Conservation (phyloP, 1,140 invertebrate species). For the Tenebrio molitor region DNA sequence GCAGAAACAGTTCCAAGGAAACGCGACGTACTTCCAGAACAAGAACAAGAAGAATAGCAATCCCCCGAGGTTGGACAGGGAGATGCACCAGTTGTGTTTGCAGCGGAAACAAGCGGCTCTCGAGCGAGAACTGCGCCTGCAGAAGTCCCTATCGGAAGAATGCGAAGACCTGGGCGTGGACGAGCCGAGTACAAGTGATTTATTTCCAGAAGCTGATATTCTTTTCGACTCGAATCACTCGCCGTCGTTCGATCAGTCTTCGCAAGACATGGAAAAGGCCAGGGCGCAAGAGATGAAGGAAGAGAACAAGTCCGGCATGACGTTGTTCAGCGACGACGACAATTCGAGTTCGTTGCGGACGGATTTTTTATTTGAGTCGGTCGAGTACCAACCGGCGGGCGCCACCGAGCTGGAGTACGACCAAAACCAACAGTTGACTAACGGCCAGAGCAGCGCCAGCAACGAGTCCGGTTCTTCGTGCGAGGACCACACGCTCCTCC, state of each 20-base stretch:
- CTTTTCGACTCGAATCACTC: conserved; percentile 72
- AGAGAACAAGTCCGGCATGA: conserved; percentile 49
- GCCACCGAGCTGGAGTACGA: conserved; percentile 56
- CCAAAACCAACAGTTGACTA: conserved; percentile 53
- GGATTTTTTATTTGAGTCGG: conserved; percentile 62
- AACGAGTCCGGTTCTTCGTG: conserved; percentile 59
- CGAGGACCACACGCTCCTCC: conserved; percentile 63
- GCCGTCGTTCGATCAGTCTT: conserved; percentile 64
- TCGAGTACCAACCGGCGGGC: conserved; percentile 58
- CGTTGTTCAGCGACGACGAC: conserved; percentile 64
- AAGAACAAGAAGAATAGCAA: conserved; percentile 53
- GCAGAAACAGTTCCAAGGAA: conserved; percentile 47
- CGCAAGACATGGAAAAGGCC: conserved; percentile 60
- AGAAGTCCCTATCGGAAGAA: conserved; percentile 82
- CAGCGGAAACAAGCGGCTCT: conserved; percentile 69
- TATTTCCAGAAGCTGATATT: conserved; percentile 82
- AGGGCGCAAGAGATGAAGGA: conserved; percentile 45
- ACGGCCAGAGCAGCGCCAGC: conserved; percentile 57
- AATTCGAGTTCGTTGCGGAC: conserved; percentile 60
- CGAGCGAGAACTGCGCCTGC: conserved; percentile 72
- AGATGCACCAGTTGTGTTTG: conserved; percentile 58
- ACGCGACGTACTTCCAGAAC: conserved; percentile 43
- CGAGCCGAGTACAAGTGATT: conserved; percentile 81
- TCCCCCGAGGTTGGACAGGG: conserved; percentile 58
- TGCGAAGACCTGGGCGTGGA: conserved; percentile 83